Conservation (phyloP, 2,888 invertebrate species). For the Tyria jacobaeae region DNA sequence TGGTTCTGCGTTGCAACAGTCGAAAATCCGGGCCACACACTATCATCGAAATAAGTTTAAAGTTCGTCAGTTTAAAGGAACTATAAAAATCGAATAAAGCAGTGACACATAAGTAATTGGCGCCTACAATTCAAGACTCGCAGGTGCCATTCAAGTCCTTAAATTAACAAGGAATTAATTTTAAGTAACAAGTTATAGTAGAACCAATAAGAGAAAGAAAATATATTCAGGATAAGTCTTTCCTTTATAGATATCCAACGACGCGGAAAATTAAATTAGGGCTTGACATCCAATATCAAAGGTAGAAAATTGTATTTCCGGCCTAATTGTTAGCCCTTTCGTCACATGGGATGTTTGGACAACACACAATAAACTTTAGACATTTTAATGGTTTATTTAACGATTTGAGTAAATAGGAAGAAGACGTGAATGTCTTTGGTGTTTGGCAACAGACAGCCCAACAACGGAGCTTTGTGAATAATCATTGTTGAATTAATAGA, state of each 20-base stretch:
- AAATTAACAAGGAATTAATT: too few relatives aligned
- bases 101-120: too few relatives aligned
- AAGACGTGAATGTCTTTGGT: constrained; percentile 9
- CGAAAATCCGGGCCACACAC: constrained; percentile 1
- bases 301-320: not conserved
- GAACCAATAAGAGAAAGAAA: too few relatives aligned
- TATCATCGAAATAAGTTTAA: not conserved
- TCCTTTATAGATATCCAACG: too few relatives aligned
- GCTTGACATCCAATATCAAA: too few relatives aligned
- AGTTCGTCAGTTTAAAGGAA: not conserved
- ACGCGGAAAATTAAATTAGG: too few relatives aligned
- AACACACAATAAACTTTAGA: constrained; percentile 33
- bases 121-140: too few relatives aligned
- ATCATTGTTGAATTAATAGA: constrained; percentile 15
- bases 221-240: too few relatives aligned
- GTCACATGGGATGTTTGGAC: constrained; percentile 39
- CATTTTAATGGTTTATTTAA: constrained; percentile 18
- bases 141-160: too few relatives aligned
- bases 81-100: not conserved
- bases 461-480: constrained; percentile 6
- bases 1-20: constrained; percentile 36
- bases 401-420: constrained; percentile 26
- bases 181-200: too few relatives aligned
- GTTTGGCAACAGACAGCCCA: constrained; percentile 17
- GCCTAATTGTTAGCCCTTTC: constrained; percentile 31